These are phyloP conservation scores for Tauraco hartlaubi DNA, from an alignment of 2,797 vertebrate genomes.

Conservation along the genomic window DNA sequence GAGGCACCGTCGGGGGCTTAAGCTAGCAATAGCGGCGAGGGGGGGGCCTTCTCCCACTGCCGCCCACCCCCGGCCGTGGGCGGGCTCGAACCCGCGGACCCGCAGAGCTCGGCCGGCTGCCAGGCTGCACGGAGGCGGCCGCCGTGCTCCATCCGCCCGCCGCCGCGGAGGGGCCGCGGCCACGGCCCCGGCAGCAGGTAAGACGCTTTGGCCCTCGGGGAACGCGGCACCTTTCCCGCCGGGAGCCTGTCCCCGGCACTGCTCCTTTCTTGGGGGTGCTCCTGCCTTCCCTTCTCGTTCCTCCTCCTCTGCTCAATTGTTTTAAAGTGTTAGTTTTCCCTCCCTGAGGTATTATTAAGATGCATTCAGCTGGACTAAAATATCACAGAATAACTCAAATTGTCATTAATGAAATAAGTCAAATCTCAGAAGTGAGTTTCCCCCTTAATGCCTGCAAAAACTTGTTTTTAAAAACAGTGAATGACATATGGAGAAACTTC, in stretches of 20 bases:
- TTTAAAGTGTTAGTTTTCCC: fast-evolving
- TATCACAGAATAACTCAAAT: not conserved
- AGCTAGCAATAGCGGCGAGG: fast-evolving
- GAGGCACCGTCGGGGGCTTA: not conserved
- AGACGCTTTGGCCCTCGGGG: not conserved
- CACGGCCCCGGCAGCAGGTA: slow-evolving; percentile 11
- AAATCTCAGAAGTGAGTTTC: not conserved
- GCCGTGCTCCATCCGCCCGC: not conserved
- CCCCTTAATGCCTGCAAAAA: not conserved
- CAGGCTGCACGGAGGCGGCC: not conserved
- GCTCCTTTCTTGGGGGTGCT: not conserved
- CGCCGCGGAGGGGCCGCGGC: not conserved
- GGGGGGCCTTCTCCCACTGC: fast-evolving
- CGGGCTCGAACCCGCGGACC: not conserved
- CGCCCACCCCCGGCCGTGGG: not conserved
- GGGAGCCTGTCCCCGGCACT: not conserved
- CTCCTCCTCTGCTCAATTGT: fast-evolving
- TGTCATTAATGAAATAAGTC: not conserved
- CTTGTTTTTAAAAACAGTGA: not conserved
- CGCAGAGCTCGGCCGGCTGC: not conserved
- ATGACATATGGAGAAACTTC: not conserved
- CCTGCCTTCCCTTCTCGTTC: not conserved
- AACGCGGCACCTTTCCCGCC: not conserved
- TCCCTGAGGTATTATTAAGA: not conserved
- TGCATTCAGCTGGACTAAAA: not conserved